phyloP scores from a whole-genome alignment of 2,888 invertebrate species.

The Polymixis lichenea region DNA sequence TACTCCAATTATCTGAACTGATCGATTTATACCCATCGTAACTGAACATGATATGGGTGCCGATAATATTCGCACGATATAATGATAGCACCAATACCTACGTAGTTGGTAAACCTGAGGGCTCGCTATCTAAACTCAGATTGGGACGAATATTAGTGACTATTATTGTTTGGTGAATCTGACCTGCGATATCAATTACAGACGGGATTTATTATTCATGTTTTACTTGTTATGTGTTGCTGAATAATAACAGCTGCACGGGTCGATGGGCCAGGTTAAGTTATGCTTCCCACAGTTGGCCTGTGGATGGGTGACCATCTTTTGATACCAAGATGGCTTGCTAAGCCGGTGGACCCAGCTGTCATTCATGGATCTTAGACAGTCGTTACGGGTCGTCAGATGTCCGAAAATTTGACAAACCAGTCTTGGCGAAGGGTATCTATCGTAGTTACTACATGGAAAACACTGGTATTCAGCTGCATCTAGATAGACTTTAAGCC shows the following conservation, averaged over 20 bases:
- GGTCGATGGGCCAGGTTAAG: neutral
- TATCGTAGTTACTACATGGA: neutral
- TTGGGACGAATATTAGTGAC: constrained; percentile 15
- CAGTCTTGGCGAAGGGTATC: neutral
- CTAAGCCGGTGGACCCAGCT: neutral
- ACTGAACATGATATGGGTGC: neutral
- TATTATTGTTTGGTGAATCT: constrained; percentile 18
- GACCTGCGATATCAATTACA: constrained; percentile 10
- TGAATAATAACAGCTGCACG: neutral
- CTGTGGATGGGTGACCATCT: neutral
- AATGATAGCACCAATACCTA: constrained; percentile 9
- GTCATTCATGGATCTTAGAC: neutral
- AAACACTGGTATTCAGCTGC: no score
- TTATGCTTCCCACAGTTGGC: neutral
- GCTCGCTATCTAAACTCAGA: constrained; percentile 14
- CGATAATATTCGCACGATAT: constrained; percentile 1
- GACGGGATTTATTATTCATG: constrained; percentile 2
- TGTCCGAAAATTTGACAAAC: neutral
- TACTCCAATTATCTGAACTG: neutral
- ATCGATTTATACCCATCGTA: neutral
- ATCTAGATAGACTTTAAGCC: no score
- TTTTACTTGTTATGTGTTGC: neutral
- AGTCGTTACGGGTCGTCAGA: neutral
- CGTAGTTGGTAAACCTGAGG: constrained; percentile 16
- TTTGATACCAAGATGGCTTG: neutral